Conservation (phyloP, 2,797 vertebrate genomes). For the Enteromius fasciolatus region DNA sequence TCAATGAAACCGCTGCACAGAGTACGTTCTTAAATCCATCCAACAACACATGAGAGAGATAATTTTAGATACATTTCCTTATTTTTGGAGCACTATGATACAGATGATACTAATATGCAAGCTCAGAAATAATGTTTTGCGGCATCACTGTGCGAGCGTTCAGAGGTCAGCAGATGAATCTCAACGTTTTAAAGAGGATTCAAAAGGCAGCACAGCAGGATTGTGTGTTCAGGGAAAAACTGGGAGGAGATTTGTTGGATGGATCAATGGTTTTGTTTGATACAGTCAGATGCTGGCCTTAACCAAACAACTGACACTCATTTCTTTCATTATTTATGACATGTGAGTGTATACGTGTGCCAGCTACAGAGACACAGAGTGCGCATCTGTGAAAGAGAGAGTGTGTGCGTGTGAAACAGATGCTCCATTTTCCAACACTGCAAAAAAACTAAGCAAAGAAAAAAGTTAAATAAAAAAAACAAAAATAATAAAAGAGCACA, state of each 20-base stretch:
- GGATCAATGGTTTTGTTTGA: slow-evolving; percentile 33
- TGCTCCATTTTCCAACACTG: slow-evolving; percentile 19
- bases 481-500: neutral
- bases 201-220: neutral
- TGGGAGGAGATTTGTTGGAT: neutral
- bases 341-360: neutral
- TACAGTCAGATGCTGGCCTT: slow-evolving; percentile 1
- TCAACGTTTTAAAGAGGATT: neutral
- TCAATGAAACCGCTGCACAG: neutral
- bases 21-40: neutral
- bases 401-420: neutral
- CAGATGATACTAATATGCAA: neutral
- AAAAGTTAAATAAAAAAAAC: neutral
- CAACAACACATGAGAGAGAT: neutral
- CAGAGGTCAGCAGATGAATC: neutral
- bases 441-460: neutral
- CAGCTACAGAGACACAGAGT: neutral
- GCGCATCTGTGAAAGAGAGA: neutral
- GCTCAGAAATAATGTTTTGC: neutral
- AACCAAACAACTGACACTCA: slow-evolving; percentile 31
- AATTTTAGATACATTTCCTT: neutral
- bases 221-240: neutral
- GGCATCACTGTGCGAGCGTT: neutral
- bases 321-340: slow-evolving; percentile 33
- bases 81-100: neutral